Base-by-base conservation (phyloP, 2,113 vertebrate genomes). In the Channa maculata region DNA sequence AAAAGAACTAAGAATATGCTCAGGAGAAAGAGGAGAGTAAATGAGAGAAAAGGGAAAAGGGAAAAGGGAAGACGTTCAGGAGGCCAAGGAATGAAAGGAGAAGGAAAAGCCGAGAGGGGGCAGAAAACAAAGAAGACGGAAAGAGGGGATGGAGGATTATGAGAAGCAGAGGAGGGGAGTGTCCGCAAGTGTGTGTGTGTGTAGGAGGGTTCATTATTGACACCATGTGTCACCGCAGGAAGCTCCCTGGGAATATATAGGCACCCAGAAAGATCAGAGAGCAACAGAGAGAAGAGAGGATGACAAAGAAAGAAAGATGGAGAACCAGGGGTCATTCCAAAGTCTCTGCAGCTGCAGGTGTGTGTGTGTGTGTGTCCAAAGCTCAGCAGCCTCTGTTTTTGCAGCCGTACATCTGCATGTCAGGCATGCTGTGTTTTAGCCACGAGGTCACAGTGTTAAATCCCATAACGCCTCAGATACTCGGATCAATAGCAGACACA, bases 161-260 rank as follows among this genome's bases (percentile, higher is more conserved):
- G 63, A 77, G 79, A 24, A 73, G 65, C 14, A 15, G 80, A 90
- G 80, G 82, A 86, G 65, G 79, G 71, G 78, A 48, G 55, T 62
- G 58, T 66, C 41, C 69, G 69, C 11, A 2, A 15, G 55, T 58
- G 37, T 44, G 74, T 54, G 65, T 59, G 46, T 48, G 60, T 46
- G 71, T 63, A 65, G 87, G 72, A 24, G 71, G 65, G 70, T 15
- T 86, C 77, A 86, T 90, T 90, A 91, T 91, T 91, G 91, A 88
- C 90, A 91, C 86, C 91, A 91, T 91, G 86, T 92, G 91, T 91
- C 88, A 87, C 86, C 86, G 83, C 88, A 92, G 90, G 90, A 92
- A 91, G 88, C 82, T 86, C 71, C 79, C 59, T 77, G 82, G 79
- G 84, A 91, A 84, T 84, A 89, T 89, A 84, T 57, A 90, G 83